Base-by-base conservation (phyloP, 2,888 invertebrate genomes). In the Metallyticus violacea region DNA sequence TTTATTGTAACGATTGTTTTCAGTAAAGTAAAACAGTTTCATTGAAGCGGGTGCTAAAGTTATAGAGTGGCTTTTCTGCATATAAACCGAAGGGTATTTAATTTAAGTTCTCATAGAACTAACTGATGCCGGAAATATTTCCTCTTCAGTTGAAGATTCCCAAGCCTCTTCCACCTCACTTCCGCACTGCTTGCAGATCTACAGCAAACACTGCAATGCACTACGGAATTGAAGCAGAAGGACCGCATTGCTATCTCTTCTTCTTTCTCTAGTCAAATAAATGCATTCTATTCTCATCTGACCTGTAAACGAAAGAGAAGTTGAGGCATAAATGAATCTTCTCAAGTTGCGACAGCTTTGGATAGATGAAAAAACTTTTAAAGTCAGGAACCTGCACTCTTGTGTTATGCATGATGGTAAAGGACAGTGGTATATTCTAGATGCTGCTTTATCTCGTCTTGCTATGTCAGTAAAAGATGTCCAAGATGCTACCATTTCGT, bases 161-260 rank as follows among this genome's bases (percentile, higher is more conserved):
- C 84, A 88, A 86, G 88, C 88, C 88, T 87, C 88, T 88, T 93
- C 93, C 93, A 92, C 95, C 96, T 97, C 97, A 97, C 95, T 96
- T 96, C 97, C 97, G 96, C 96, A 96, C 96, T 96, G 97, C 97
- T 97, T 97, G 97, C 97, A 97, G 96, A 95, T 93, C 93, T 93
- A 94, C 90, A 94, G 89, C 88, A 90, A 93, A 96, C 96, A 96
- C 97, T 97, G 97, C 97, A 97, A 97, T 97, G 97, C 97, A 97
- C 97, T 97, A 97, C 97, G 97, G 97, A 97, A 97, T 97, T 97
- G 97, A 97, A 93, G 95, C 81, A 85, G 88, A 88, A 88, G 88
- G 88, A 88, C 88, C 88, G 87, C 86, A 25, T 76, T n/a, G 28
- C 26, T 76, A 7, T 26, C 79, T 9, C 79, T 27, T 27, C 26